These are phyloP conservation scores for Xestia xanthographa DNA, from an alignment of 2,888 invertebrate genomes.

Conservation along the genomic window DNA sequence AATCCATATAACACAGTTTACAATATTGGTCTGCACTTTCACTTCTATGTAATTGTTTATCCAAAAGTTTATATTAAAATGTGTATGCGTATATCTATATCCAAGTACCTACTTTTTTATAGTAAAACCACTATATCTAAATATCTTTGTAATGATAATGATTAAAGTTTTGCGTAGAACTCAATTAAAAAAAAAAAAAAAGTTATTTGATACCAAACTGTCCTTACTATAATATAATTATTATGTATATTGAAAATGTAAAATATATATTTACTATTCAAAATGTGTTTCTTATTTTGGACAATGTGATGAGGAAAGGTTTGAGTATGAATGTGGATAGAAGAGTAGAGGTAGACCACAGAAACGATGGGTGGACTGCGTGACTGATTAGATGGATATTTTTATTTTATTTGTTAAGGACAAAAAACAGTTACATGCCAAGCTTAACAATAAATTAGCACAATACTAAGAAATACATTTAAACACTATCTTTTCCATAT, in stretches of 20 bases:
- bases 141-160: not conserved
- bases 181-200: not conserved
- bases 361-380: too few species aligned
- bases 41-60: not conserved
- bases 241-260: not conserved
- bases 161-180: not conserved
- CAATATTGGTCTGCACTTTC: not conserved
- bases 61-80: not conserved
- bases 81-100: not conserved
- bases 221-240: not conserved
- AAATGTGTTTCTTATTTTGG: conserved; percentile 16
- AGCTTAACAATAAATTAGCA: too few species aligned
- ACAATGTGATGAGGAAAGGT: not conserved
- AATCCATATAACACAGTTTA: not conserved
- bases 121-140: not conserved
- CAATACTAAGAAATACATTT: too few species aligned
- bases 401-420: too few species aligned
- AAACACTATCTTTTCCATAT: too few species aligned
- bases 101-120: not conserved
- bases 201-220: not conserved
- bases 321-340: not conserved
- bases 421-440: too few species aligned
- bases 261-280: conserved; percentile 28
- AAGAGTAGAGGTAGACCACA: not conserved
- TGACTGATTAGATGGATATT: too few species aligned